A percentile compares a stretch with the other conserved stretches of the same genome.
Evolutionary conservation across 2,888 invertebrate species (phyloP).

Genomic region (Apodemia zela): DNA sequence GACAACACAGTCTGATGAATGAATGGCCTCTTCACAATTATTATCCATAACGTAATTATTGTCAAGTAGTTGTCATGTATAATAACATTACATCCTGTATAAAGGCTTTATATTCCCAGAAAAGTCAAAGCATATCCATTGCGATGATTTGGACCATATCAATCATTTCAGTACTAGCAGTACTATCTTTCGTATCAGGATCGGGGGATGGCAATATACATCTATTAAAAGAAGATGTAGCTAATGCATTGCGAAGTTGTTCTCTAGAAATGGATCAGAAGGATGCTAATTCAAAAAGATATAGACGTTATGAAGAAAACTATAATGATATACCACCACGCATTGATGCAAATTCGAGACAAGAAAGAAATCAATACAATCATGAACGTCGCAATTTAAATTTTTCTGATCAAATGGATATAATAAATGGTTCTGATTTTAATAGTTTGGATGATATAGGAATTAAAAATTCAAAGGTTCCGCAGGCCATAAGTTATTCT

Average conservation of each 20-base stretch:
- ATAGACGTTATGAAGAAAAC: constrained; percentile 39
- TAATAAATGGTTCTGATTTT: constrained; percentile 52
- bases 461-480: neutral
- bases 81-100: constrained; percentile 51
- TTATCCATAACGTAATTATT: constrained; percentile 21
- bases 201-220: constrained; percentile 64
- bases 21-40: neutral
- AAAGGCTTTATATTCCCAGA: constrained; percentile 39
- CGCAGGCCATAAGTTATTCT: neutral
- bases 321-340: constrained; percentile 39
- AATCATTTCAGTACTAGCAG: constrained; percentile 37
- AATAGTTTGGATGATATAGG: constrained; percentile 34
- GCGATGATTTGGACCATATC: constrained; percentile 41
- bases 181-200: constrained; percentile 44
- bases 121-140: constrained; percentile 23
- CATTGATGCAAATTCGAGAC: constrained; percentile 47
- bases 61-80: constrained; percentile 46
- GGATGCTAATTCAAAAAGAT: constrained; percentile 35
- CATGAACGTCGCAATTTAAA: constrained; percentile 52
- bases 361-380: constrained; percentile 46
- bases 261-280: constrained; percentile 27
- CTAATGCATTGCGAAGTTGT: constrained; percentile 56
- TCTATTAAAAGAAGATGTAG: constrained; percentile 64
- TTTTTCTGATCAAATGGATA: constrained; percentile 43
- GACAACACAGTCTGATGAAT: neutral